Evolutionary conservation across 2,888 invertebrate genomes (phyloP), one percentile per base, ranked within the genome.

Genomic region (Sphinx pinastri): DNA sequence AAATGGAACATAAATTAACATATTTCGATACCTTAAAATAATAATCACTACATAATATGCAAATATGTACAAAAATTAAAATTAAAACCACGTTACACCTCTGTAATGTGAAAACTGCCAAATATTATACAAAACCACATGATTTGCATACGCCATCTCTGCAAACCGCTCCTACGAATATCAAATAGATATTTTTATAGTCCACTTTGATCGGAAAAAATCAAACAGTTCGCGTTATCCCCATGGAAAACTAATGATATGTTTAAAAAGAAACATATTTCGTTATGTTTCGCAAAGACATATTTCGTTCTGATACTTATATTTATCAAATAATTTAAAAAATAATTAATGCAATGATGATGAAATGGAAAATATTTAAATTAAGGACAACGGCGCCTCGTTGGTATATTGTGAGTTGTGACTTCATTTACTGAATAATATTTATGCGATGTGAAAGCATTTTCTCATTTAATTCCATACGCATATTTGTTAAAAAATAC

Each of bases 81-180:
- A 55, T 11, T 63, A 47, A 47, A 49, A 14, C 12, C 19, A 49
- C 19, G 49, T 13, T 63, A 63, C 13, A 47, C 49, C 19, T 63
- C 47, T 12, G 13, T 49, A 19, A 7, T 47, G 63, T 19, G 10
- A 55, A 55, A 63, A 47, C 63, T 13, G 47, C 19, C 63, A 49
- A 47, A 63, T 63, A 49, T 63, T 63, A 47, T 63, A 49, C 63
- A 63, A 49, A 49, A 49, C 47, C 63, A 19, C 47, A 63, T 63
- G 13, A 63, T 47, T 63, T 63, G 49, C 63, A 63, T 63, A 63
- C 63, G 49, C 49, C 47, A 49, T 47, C 45, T 16, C 14, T 63
- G 13, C 13, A 49, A 63, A 47, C 13, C 47, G 13, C 63, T 49
- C 49, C 49, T 49, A 49, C 49, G 63, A 63, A 63, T 63, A 63